These are phyloP conservation scores for Pseudochromis fuscus DNA, from an alignment of 2,797 vertebrate genomes.

Conservation along the genomic window DNA sequence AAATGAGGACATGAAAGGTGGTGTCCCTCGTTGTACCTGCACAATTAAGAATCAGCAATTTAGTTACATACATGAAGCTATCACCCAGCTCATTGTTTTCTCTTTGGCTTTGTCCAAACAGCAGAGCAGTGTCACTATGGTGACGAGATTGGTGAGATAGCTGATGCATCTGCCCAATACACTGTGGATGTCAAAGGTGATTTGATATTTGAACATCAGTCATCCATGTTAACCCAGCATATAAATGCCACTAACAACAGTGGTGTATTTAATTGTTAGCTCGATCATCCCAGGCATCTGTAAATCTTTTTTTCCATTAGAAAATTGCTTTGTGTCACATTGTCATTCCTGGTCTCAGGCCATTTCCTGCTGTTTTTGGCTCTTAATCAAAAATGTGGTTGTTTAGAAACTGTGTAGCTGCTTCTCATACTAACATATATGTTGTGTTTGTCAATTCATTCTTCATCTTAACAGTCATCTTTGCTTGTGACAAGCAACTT, in stretches of 20 bases:
- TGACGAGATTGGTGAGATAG: constrained; percentile 86
- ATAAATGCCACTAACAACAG: constrained; percentile 85
- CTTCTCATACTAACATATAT: constrained; percentile 81
- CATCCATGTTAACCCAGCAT: constrained; percentile 85
- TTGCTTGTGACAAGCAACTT: constrained; percentile 78
- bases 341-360: constrained; percentile 65
- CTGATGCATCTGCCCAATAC: constrained; percentile 86
- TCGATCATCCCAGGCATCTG: constrained; percentile 69
- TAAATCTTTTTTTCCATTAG: constrained; percentile 41
- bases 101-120: constrained; percentile 88
- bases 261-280: constrained; percentile 77
- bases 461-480: constrained; percentile 82
- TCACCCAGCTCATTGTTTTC: constrained; percentile 85
- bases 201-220: constrained; percentile 85
- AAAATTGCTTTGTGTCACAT: constrained; percentile 65
- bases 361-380: constrained; percentile 77
- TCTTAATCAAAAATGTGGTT: constrained; percentile 76
- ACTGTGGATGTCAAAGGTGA: constrained; percentile 92
- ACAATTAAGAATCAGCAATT: constrained; percentile 77
- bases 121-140: constrained; percentile 87
- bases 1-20: constrained; percentile 88
- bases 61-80: constrained; percentile 59
- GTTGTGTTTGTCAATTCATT: constrained; percentile 78
- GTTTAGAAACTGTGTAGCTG: constrained; percentile 68
- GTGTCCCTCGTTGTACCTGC: constrained; percentile 81